Evolutionary conservation across 1,140 invertebrate species (phyloP).

Genomic region (Drusus annulatus): DNA sequence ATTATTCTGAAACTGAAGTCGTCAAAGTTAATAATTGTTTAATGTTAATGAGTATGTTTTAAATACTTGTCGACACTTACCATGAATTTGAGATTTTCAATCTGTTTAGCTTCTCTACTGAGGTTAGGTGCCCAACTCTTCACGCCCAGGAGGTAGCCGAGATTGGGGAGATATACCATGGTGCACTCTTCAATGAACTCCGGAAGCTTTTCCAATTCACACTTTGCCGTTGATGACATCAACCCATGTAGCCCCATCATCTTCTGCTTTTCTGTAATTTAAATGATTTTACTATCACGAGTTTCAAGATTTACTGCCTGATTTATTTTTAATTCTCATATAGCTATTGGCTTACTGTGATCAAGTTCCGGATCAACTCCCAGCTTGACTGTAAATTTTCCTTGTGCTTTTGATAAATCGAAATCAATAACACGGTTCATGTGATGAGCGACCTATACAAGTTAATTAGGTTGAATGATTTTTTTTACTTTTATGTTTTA

Average conservation of each 20-base stretch:
- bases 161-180: conserved; percentile 85
- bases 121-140: conserved; percentile 74
- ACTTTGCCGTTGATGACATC: conserved; percentile 76
- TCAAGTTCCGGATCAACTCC: conserved; percentile 81
- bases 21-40: conserved; percentile 16
- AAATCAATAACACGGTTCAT: conserved; percentile 79
- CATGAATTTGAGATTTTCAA: conserved; percentile 80
- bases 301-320: not conserved
- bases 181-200: conserved; percentile 78
- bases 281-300: not conserved
- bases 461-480: not conserved
- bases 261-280: conserved; percentile 67
- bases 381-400: conserved; percentile 77
- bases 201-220: conserved; percentile 80
- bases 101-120: conserved; percentile 69
- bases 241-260: conserved; percentile 72
- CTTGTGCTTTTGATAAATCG: conserved; percentile 74
- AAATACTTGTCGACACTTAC: no score
- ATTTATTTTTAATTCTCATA: no score
- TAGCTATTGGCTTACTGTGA: conserved; percentile 70
- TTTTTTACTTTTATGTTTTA: no score
- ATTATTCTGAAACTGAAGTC: conserved; percentile 77
- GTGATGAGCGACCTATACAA: conserved; percentile 66
- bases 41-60: no score
- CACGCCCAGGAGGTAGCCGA: conserved; percentile 84